Conservation (phyloP, 2,888 invertebrate genomes). For the Branchellion lobata region DNA sequence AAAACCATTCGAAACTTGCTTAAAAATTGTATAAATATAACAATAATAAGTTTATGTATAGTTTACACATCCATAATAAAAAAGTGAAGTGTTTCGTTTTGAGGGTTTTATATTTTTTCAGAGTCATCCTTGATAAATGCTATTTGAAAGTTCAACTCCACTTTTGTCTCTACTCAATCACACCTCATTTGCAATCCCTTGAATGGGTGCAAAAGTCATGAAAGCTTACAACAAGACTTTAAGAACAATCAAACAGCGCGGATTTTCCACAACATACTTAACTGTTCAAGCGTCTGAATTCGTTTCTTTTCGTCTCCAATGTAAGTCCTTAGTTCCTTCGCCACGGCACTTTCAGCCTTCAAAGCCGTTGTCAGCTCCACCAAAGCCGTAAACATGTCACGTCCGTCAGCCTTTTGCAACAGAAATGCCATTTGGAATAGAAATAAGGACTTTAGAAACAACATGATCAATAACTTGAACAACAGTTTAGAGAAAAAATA, state of each 20-base stretch:
- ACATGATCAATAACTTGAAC: no score
- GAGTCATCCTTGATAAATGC: no score
- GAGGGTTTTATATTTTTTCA: no score
- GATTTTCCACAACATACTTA: neutral
- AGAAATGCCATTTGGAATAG: neutral
- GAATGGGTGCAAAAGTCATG: no score
- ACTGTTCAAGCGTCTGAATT: conserved; percentile 38
- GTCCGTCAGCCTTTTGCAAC: neutral
- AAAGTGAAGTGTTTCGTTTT: neutral
- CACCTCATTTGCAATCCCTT: no score
- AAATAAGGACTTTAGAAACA: no score
- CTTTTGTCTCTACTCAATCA: no score
- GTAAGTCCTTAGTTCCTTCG: conserved; percentile 38
- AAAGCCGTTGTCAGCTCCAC: conserved; percentile 40
- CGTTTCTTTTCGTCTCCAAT: conserved; percentile 32
- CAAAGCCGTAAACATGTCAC: conserved; percentile 47
- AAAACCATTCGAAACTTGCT: neutral
- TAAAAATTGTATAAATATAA: neutral
- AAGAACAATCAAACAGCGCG: neutral
- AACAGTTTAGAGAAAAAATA: no score
- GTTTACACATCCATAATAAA: neutral
- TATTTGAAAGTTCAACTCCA: no score
- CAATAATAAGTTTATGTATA: neutral
- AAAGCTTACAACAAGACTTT: neutral
- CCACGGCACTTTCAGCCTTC: conserved; percentile 34